Evolutionary conservation across 2,797 vertebrate genomes (phyloP), one percentile per base, ranked within the genome.

Genomic region (Salarias fasciatus): DNA sequence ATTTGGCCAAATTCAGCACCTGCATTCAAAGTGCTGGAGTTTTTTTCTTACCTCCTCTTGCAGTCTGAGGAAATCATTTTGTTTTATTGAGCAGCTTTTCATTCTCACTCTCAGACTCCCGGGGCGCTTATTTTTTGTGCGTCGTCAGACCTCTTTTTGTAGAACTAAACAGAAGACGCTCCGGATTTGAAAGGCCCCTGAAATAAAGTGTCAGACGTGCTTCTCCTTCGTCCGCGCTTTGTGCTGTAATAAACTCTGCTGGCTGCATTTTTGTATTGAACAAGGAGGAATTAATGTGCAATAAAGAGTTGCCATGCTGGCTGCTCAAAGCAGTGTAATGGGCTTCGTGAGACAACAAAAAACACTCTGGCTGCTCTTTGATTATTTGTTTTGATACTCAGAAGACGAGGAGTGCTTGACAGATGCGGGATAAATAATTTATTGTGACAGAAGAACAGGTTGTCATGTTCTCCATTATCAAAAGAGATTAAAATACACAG

Each of bases 391-490:
- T 72, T 72, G 40, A 60, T 57, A 52, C 52, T 59, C 44, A 61
- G 7, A 64, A 46, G 62, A 69, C 33, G 43, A 79, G 73, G 73
- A 73, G 72, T 63, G 81, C 81, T 76, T 45, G 30, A 72, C 64
- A 45, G 56, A 72, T 5, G 13, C 40, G 11, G 28, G 29, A 73
- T 79, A 33, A 63, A 88, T 88, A 33, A 86, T 80, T 75, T 55
- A 77, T 69, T 52, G 28, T 42, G 13, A 3, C 33, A 52, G 12
- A 76, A 38, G n/a, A 72, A 10, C 50, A 6, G 35, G 38, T 49
- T 55, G 52, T 81, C 18, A 14, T 72, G 28, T 68, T 65, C 3
- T 56, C 12, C 13, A 10, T 41, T 48, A 56, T 65, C 6, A 67
- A 55, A 75, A 65, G 11, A 30, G 5, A 48, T 58, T 62, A 5